phyloP scores from a whole-genome alignment of 2,113 vertebrate species.

The Morone saxatilis region DNA sequence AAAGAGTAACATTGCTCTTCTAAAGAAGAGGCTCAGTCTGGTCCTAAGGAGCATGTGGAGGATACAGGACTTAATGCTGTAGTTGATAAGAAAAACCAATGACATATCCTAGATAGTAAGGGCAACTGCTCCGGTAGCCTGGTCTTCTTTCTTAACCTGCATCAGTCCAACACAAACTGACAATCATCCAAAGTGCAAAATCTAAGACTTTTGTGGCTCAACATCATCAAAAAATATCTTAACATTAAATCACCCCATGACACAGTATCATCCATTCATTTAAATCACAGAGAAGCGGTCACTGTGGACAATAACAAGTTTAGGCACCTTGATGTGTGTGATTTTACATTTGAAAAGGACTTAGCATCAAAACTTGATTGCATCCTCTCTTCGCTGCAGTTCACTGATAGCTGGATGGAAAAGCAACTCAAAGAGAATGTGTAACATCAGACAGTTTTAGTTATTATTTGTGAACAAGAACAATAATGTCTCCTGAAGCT shows the following conservation, averaged over 20 bases:
- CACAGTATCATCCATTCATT: constrained; percentile 66
- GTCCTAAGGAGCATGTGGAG: constrained; percentile 55
- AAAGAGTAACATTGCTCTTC: constrained; percentile 26
- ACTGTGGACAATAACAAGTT: constrained; percentile 66
- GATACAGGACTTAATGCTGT: constrained; percentile 36
- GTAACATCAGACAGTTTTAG: constrained; percentile 37
- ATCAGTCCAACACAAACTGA: constrained; percentile 61
- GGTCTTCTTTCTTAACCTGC: constrained; percentile 47
- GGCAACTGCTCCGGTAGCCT: constrained; percentile 32
- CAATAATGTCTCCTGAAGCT: constrained; percentile 35
- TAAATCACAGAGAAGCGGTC: constrained; percentile 76
- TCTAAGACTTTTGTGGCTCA: constrained; percentile 76
- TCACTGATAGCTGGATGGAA: constrained; percentile 41
- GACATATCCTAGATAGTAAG: constrained; percentile 20
- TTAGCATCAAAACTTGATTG: constrained; percentile 10
- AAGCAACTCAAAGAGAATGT: constrained; percentile 52
- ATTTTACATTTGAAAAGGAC: constrained; percentile 50
- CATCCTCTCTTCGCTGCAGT: constrained; percentile 45
- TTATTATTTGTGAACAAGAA: constrained; percentile 39
- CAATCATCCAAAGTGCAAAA: constrained; percentile 78
- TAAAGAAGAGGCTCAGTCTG: constrained; percentile 40
- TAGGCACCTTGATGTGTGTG: constrained; percentile 74
- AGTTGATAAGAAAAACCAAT: background rate
- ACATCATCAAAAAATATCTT: constrained; percentile 66
- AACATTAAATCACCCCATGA: constrained; percentile 57